Base-by-base conservation (phyloP, 2,113 vertebrate genomes). In the Tenebrosternarchus preto region DNA sequence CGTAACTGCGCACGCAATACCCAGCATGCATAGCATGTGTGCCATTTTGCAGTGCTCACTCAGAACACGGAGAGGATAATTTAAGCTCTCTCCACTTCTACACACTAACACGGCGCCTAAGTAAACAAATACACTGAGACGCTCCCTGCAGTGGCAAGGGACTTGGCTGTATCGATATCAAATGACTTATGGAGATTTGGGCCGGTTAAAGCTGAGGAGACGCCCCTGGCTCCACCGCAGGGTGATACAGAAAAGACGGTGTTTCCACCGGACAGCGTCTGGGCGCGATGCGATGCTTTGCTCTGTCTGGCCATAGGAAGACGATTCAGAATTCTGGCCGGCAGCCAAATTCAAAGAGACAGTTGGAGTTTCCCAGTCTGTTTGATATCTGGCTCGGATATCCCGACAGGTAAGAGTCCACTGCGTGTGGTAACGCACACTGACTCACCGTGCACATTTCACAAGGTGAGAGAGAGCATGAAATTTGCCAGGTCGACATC, bases 381-480 rank as follows among this genome's bases (percentile, higher is more conserved):
- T 91, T 87, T 85, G 82, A 88, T 92, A 84, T 80, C 82, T 83
- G 82, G 84, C 74, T 82, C 3, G 2, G 77, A 56, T 31, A 4
- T 1, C 22, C 24, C 50, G 20, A 31, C 29, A n/a, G n/a, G n/a
- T n/a, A n/a, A n/a, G n/a, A n/a, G n/a, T n/a, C n/a, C n/a, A 59
- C 81, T 76, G 82, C 83, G 53, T 68, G 59, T 78, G 85, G 74
- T 69, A 36, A 36, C 33, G 39, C 2, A 9, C 39, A 8, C 39
- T 9, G 11, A 50, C 43, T 12, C 43, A 50, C 43, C 8, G 43
- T 15, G 43, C 43, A 2, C 43, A 50, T 11, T 15, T 15, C 43
- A 15, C 43, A 50, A 15, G 43, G 43, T 15, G 43, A 50, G 43
- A 9, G 12, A 50, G 43, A 50, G 43, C 12, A 12, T 50, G 43